Evolutionary conservation across 2,888 invertebrate genomes (phyloP), one percentile per base, ranked within the genome.

Genomic region (Microctonus brassicae): DNA sequence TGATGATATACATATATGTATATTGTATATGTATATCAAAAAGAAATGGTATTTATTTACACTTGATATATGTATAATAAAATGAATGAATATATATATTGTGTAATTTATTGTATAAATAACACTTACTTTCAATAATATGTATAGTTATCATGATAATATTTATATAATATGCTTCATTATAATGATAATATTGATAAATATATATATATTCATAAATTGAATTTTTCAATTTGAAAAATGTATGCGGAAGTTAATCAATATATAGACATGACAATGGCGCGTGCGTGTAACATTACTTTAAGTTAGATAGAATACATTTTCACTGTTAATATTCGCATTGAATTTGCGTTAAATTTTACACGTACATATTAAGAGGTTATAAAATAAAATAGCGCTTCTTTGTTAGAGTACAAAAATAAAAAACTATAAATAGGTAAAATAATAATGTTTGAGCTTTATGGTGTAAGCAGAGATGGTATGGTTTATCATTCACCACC

Each of bases 401-500:
- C n/a, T 13, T 11, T 47, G 0, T 34, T 36, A 34, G 52, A 57
- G 22, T 39, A 10, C 9, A 34, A 33, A 36, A 66, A 39, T 9
- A 11, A 34, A 13, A 34, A 55, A 53, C 7, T 29, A 29, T 29
- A 29, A 29, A 5, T 29, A 29, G 7, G 29, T 29, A 5, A 7
- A 7, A 29, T 7, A 29, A 63, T 70, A 10, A 86, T 86, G 86
- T 86, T 85, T 68, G 85, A 86, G 62, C 79, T 86, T 20, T 86
- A 86, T 65, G 86, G 85, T 20, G 78, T 84, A 11, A 79, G 79
- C 75, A 82, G 81, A 58, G 85, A 84, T 55, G 78, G 81, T 20
- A 85, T 85, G 81, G 82, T 84, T 66, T 86, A 85, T 76, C 85
- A 83, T 68, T 83, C 85, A 33, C 83, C 86, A 47, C 84, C 83